Conservation (phyloP, 1,140 invertebrate genomes). For the Babylonia areolata region DNA sequence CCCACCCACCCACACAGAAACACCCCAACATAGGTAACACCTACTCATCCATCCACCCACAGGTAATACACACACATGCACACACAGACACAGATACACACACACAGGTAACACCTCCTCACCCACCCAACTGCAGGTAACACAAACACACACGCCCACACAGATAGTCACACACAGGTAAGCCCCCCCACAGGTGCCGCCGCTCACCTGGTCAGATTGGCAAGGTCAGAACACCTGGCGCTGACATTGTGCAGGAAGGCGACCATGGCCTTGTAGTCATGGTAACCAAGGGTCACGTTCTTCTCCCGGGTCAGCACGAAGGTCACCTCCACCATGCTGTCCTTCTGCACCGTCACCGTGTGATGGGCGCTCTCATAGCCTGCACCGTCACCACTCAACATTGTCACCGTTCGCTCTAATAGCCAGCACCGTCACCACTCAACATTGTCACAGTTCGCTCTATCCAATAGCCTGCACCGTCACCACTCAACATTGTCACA, state of each 20-base stretch:
- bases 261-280: conserved; percentile 34
- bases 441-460: no score
- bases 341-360: conserved; percentile 49
- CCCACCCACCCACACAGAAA: not conserved
- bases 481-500: no score
- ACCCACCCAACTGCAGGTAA: no score
- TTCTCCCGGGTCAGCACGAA: conserved; percentile 53
- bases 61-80: not conserved
- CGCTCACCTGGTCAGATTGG: conserved; percentile 34
- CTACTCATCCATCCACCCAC: no score
- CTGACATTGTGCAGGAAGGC: conserved; percentile 38
- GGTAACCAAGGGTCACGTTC: conserved; percentile 22
- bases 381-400: conserved; percentile 41
- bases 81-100: not conserved
- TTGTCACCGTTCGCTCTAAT: no score
- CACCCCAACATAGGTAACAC: no score
- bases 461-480: no score
- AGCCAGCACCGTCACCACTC: no score
- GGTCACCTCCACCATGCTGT: conserved; percentile 38
- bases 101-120: not conserved
- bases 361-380: conserved; percentile 60
- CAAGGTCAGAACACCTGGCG: conserved; percentile 12
- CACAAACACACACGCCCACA: not conserved
- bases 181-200: no score
- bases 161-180: not conserved